Base-by-base conservation (phyloP, 1,140 invertebrate species). In the Venustaconcha ellipsiformis region DNA sequence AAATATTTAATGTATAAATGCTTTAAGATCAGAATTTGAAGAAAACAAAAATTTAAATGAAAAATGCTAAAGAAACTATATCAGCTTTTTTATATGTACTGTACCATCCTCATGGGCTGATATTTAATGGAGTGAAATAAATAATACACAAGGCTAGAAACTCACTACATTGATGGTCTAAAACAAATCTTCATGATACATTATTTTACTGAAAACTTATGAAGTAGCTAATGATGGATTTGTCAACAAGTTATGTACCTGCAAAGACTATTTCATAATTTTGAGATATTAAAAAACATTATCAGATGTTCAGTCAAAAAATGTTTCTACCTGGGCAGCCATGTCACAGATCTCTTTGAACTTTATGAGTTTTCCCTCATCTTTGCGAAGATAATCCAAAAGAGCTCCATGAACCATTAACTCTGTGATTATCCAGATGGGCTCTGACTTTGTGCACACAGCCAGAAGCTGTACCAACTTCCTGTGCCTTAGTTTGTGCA, bases 371-470 rank as follows among this genome's bases (percentile, higher is more conserved):
- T 95, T 95, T 14, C 95, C 95, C 63, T 91, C 91, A 84, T 96
- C 95, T 14, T 95, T 88, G 15, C 88, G 83, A 20, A 90, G 78
- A 76, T 85, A 90, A 86, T 98, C 96, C 62, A 99, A 91, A 20
- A 99, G 91, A 74, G 96, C 97, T 66, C 97, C 97, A 90, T 99
- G 96, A 88, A 96, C 96, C 98, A 99, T 99, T 56, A 99, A 92
- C 92, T 99, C 99, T 0, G 99, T 99, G 65, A 99, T 99, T 84
- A 99, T 99, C 88, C 99, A 99, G 87, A 99, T 99, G 0, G 99
- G 99, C 90, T 99, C 98, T 86, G 98, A 96, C 81, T 96, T 93
- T 14, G 98, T 99, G 88, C 99, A 99, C 15, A 99, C 98, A 18
- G 98, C 99, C 90, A 99, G 98, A 64, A 99, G 91, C 87, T 99